Conservation (phyloP, 2,888 invertebrate genomes). For the Blastobasis adustella region DNA sequence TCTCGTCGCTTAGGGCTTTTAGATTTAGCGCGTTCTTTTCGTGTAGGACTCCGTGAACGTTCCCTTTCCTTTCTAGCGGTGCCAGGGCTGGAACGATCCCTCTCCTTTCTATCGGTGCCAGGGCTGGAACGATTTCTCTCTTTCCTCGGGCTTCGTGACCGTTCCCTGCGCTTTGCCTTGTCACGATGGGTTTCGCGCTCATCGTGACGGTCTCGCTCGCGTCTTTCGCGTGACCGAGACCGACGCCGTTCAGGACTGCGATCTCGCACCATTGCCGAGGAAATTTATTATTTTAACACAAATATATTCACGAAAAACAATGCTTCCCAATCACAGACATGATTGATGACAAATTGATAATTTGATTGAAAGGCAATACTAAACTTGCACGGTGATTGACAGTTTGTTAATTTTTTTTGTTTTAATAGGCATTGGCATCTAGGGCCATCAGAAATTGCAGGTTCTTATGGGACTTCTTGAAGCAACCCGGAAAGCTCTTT, state of each 20-base stretch:
- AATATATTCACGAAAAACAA: no score
- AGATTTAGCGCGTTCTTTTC: constrained; percentile 42
- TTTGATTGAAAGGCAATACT: no score
- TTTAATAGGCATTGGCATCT: no score
- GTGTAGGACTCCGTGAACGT: constrained; percentile 44
- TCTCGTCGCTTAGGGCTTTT: constrained; percentile 60
- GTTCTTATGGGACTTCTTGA: no score
- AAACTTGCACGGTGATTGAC: no score
- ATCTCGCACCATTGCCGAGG: constrained; percentile 45
- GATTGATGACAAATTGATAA: no score
- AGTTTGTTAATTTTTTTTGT: no score
- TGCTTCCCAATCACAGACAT: no score
- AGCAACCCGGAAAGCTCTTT: no score
- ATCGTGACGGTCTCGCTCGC: constrained; percentile 60
- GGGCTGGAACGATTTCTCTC: constrained; percentile 40
- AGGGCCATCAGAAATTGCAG: no score
- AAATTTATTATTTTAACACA: no score
- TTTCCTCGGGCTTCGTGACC: constrained; percentile 52
- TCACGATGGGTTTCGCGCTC: constrained; percentile 60
- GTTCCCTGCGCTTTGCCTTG: constrained; percentile 53
- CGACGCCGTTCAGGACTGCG: constrained; percentile 58
- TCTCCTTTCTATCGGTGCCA: constrained; percentile 45
- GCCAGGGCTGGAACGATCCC: constrained; percentile 35
- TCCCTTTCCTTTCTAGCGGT: constrained; percentile 42
- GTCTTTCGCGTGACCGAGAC: constrained; percentile 59